Conservation (phyloP, 2,888 invertebrate species). For the Xestia sexstrigata region DNA sequence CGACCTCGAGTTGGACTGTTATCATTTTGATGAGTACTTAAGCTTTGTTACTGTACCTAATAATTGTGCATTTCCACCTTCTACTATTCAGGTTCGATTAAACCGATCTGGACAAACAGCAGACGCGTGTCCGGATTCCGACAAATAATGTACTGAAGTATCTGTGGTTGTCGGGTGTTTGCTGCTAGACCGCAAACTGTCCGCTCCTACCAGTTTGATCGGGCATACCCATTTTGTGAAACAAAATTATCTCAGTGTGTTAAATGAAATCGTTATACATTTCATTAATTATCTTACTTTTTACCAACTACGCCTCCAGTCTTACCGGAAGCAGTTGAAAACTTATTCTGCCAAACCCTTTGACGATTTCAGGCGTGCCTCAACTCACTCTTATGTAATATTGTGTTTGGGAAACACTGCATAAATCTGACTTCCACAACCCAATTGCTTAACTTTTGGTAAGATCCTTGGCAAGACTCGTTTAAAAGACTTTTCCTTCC, state of each 20-base stretch:
- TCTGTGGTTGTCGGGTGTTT: not conserved
- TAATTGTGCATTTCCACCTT: not conserved
- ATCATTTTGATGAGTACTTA: slow-evolving; percentile 1
- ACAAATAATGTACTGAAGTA: not conserved
- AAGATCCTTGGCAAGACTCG: not conserved
- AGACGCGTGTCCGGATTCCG: not conserved
- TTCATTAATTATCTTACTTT: not conserved
- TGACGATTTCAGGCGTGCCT: not conserved
- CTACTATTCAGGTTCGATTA: not conserved
- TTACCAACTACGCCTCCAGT: not conserved
- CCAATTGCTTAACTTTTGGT: not conserved
- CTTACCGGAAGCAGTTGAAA: not conserved
- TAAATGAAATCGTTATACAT: too few relatives aligned
- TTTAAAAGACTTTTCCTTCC: too few relatives aligned
- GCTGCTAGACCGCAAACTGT: not conserved
- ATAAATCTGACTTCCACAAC: not conserved
- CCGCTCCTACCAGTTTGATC: not conserved
- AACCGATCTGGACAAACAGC: not conserved
- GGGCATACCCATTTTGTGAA: not conserved
- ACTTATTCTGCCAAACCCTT: not conserved
- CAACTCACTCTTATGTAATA: too few relatives aligned
- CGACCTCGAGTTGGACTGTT: not conserved
- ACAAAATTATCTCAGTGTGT: not conserved
- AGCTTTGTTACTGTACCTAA: not conserved
- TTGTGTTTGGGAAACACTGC: not conserved